These are phyloP conservation scores for Dusona sp. DNA, from an alignment of 2,888 invertebrate genomes.

Conservation along the genomic window DNA sequence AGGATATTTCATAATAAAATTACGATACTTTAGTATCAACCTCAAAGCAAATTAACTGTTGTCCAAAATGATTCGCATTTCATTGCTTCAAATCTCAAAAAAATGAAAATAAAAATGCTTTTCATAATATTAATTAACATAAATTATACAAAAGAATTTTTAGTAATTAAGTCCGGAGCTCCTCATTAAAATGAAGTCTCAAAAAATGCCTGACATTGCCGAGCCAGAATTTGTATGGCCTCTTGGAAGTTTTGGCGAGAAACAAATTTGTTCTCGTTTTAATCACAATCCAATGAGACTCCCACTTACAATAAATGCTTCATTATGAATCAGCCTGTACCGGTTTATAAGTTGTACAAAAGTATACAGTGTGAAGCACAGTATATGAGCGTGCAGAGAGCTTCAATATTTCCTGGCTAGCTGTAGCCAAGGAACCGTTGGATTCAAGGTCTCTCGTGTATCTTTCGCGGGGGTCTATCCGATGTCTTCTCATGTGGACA, in stretches of 20 bases:
- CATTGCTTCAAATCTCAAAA: neutral
- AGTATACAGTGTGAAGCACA: conserved; percentile 22
- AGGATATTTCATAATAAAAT: conserved; percentile 6
- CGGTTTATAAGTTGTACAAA: neutral
- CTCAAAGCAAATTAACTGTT: neutral
- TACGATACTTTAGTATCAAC: neutral
- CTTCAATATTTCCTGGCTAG: conserved; percentile 65
- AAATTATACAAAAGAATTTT: neutral
- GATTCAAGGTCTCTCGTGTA: conserved; percentile 63
- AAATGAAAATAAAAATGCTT: neutral
- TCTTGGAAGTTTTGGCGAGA: neutral
- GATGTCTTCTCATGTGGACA: conserved; percentile 49
- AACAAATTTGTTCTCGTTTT: neutral
- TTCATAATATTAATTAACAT: neutral
- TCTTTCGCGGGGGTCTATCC: conserved; percentile 54
- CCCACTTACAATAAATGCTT: neutral
- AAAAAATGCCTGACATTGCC: neutral
- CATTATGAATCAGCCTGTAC: neutral
- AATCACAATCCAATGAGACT: neutral
- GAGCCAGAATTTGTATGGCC: neutral
- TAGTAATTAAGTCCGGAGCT: neutral
- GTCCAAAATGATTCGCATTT: no score
- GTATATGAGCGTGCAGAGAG: conserved; percentile 21
- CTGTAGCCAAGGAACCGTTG: conserved; percentile 67
- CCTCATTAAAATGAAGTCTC: neutral